Conservation (phyloP, 2,888 invertebrate genomes). For the Aquatica leii region DNA sequence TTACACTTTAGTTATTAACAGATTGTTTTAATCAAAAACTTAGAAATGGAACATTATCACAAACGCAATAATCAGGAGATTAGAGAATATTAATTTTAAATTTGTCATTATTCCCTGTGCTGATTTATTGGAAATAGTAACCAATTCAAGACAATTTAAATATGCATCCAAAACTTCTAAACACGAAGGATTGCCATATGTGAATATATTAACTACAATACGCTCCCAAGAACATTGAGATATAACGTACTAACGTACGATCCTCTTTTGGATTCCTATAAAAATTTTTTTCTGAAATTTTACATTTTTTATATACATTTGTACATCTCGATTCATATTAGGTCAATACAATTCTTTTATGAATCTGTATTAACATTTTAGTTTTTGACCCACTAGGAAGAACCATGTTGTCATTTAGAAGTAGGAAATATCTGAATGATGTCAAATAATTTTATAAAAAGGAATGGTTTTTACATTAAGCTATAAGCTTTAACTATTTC, state of each 20-base stretch:
- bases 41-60: conserved; percentile 30
- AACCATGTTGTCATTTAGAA: neutral
- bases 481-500: neutral
- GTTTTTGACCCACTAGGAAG: neutral
- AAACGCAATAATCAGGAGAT: conserved; percentile 6
- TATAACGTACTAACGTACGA: neutral
- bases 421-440: neutral
- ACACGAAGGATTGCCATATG: conserved; percentile 12
- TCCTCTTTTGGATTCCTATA: neutral
- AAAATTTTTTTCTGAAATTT: conserved; percentile 10
- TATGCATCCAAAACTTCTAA: conserved; percentile 15
- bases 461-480: neutral
- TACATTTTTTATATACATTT: conserved; percentile 20
- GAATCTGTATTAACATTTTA: neutral
- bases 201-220: neutral
- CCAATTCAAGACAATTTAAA: conserved; percentile 20
- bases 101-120: neutral
- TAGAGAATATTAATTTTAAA: conserved; percentile 4
- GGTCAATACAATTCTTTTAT: neutral
- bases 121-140: neutral
- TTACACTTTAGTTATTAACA: conserved; percentile 33
- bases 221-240: neutral
- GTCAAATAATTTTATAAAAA: conserved; percentile 6
- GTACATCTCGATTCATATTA: neutral
- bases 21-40: conserved; percentile 23